Conservation (phyloP, 2,113 vertebrate species). For the Syrrhaptes paradoxus region DNA sequence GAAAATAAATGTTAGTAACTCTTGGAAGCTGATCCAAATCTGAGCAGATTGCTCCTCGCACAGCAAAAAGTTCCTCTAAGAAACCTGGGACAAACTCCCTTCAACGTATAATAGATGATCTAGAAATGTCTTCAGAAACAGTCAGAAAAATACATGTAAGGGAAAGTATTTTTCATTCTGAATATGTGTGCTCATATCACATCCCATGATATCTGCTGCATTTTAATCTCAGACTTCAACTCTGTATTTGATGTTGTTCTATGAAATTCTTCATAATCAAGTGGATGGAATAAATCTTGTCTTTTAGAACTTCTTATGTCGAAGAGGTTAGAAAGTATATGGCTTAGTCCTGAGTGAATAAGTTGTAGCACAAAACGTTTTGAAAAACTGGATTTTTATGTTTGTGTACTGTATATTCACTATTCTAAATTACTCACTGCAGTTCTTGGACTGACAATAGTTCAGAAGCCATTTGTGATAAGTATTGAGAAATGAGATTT, state of each 20-base stretch:
- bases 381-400: not conserved
- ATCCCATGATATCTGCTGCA: not conserved
- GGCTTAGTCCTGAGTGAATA: not conserved
- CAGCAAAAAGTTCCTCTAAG: not conserved
- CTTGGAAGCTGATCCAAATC: not conserved
- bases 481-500: not conserved
- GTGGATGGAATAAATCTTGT: not conserved
- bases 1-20: not conserved
- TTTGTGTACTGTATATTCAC: not conserved
- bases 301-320: not conserved
- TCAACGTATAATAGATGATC: not conserved
- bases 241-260: not conserved
- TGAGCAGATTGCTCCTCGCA: not conserved
- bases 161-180: not conserved
- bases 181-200: not conserved
- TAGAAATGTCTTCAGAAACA: not conserved
- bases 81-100: not conserved
- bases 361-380: not conserved
- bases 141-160: conserved; percentile 5
- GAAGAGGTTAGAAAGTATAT: not conserved
- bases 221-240: conserved; percentile 21
- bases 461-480: not conserved
- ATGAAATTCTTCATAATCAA: not conserved
- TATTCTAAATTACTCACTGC: not conserved
- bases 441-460: not conserved